phyloP scores from a whole-genome alignment of 2,113 vertebrate genomes.

The Oostethus manadensis region DNA sequence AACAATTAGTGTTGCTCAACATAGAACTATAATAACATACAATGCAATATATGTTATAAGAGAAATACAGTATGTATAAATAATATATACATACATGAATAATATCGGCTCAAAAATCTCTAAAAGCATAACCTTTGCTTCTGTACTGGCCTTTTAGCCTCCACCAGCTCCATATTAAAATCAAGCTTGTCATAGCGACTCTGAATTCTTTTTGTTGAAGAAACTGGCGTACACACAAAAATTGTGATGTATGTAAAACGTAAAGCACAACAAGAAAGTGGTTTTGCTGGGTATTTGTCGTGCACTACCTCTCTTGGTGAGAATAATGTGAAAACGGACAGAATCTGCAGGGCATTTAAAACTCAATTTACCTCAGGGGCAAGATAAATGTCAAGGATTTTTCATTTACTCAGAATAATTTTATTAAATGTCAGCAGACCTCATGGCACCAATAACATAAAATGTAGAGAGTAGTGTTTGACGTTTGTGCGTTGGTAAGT shows the following conservation, averaged over 20 bases:
- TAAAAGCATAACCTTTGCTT: background rate
- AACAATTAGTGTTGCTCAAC: too few relatives aligned
- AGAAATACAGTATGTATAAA: background rate
- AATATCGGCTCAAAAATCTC: background rate
- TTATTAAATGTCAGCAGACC: slow-evolving; percentile 6
- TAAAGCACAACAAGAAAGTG: slow-evolving; percentile 7
- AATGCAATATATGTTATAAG: slow-evolving; percentile 12
- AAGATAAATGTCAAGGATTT: slow-evolving; percentile 21
- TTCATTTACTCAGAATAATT: slow-evolving; percentile 28
- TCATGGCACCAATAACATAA: slow-evolving; percentile 2
- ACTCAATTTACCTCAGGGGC: slow-evolving; percentile 9
- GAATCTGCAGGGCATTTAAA: slow-evolving; percentile 2
- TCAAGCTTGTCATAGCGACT: background rate
- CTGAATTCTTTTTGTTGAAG: background rate
- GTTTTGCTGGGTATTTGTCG: slow-evolving; percentile 3
- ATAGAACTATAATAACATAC: too few relatives aligned
- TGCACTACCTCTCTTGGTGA: background rate
- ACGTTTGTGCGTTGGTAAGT: background rate
- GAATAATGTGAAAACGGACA: slow-evolving; percentile 4
- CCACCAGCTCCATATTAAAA: background rate
- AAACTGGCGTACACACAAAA: background rate
- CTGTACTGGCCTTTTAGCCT: background rate
- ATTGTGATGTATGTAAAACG: background rate
- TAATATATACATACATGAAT: background rate
- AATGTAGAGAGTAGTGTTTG: slow-evolving; percentile 4